These are phyloP conservation scores for Cetonia aurata DNA, from an alignment of 2,888 invertebrate genomes.

Conservation along the genomic window DNA sequence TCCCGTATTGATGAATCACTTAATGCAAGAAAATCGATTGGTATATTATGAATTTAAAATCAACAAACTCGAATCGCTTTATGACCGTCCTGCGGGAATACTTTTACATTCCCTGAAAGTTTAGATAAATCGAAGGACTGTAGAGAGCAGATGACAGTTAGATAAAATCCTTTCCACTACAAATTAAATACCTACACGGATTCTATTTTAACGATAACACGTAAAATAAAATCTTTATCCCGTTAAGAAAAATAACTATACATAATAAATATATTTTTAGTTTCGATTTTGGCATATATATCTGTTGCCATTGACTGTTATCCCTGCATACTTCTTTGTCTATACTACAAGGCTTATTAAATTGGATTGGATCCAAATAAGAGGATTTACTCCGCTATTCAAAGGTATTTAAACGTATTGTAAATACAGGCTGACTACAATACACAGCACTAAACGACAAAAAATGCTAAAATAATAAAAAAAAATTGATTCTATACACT, in stretches of 20 bases:
- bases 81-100: too few relatives aligned
- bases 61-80: constrained; percentile 3
- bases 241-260: constrained; percentile 17
- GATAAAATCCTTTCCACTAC: too few relatives aligned
- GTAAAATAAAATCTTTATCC: neutral
- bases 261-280: constrained; percentile 12
- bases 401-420: too few relatives aligned
- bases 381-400: neutral
- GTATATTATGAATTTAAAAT: constrained; percentile 37
- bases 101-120: too few relatives aligned
- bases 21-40: constrained; percentile 4
- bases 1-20: constrained; percentile 10
- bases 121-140: too few relatives aligned
- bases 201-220: neutral
- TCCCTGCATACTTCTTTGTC: constrained; percentile 20
- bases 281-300: constrained; percentile 14
- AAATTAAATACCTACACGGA: too few relatives aligned
- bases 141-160: too few relatives aligned
- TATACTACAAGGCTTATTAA: constrained; percentile 23
- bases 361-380: constrained; percentile 16
- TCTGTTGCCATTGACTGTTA: constrained; percentile 13
- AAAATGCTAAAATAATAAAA: too few relatives aligned
- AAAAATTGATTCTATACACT: too few relatives aligned
- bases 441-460: too few relatives aligned
- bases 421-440: too few relatives aligned